Conservation (phyloP, 2,797 vertebrate genomes). For the Vultur gryphus region DNA sequence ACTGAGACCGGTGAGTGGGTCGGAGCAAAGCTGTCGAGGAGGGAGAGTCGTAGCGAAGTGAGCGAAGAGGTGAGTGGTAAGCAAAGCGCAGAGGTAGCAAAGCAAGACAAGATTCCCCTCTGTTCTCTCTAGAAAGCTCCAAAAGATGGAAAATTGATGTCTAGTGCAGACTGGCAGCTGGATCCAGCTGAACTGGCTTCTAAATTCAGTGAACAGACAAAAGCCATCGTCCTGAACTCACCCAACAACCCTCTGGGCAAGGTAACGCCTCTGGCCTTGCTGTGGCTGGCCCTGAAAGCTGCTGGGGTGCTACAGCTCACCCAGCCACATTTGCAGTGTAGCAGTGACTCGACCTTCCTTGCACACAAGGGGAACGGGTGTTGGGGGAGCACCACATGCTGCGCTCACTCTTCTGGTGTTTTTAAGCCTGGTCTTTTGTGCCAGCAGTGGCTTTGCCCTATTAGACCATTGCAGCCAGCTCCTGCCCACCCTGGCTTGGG, state of each 20-base stretch:
- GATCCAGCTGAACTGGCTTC: conserved; percentile 84
- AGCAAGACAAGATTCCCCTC: background rate
- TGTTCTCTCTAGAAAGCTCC: conserved; percentile 65
- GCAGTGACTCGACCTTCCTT: background rate
- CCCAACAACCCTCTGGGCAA: conserved; percentile 97
- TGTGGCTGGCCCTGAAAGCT: background rate
- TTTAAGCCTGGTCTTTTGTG: background rate
- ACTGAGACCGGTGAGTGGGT: conserved; percentile 80
- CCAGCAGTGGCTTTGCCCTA: background rate
- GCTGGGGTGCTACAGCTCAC: background rate
- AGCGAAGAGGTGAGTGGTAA: background rate
- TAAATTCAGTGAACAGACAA: conserved; percentile 86
- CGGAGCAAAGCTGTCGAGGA: background rate
- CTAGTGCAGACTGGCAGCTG: conserved; percentile 87
- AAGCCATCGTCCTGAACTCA: conserved; percentile 90
- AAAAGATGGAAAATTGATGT: conserved; percentile 58
- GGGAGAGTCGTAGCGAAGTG: background rate
- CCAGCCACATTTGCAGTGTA: background rate
- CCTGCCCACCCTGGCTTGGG: background rate
- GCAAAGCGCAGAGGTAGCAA: background rate
- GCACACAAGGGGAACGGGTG: background rate
- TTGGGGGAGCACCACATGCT: background rate
- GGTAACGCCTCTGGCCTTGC: conserved; percentile 62
- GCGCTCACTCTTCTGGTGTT: background rate
- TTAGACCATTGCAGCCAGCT: background rate